These are phyloP conservation scores for Lobophora halterata DNA, from an alignment of 2,888 invertebrate genomes.

Conservation along the genomic window DNA sequence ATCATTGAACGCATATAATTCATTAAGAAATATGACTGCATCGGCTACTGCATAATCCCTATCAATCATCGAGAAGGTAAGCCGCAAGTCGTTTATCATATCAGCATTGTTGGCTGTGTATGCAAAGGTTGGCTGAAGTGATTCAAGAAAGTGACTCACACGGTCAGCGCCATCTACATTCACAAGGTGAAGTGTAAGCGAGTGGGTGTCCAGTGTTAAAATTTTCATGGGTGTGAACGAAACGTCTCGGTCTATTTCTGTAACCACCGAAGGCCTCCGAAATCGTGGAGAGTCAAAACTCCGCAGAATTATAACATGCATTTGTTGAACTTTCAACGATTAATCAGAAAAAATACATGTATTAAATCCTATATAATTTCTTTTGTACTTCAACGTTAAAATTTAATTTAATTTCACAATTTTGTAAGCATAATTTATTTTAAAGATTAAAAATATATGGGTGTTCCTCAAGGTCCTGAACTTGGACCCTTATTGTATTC, in stretches of 20 bases:
- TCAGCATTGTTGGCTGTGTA: constrained; percentile 32
- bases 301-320: constrained; percentile 56
- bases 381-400: constrained; percentile 10
- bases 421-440: background rate
- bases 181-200: constrained; percentile 75
- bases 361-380: constrained; percentile 51
- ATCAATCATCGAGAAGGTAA: constrained; percentile 26
- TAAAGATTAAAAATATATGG: constrained; percentile 20
- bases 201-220: constrained; percentile 73
- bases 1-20: background rate
- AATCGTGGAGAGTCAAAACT: constrained; percentile 44
- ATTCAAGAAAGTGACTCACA: constrained; percentile 56
- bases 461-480: constrained; percentile 28
- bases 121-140: constrained; percentile 35
- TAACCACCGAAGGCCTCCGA: constrained; percentile 64
- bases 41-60: constrained; percentile 2
- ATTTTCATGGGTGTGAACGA: constrained; percentile 75
- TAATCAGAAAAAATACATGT: too few relatives aligned
- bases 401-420: background rate
- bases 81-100: constrained; percentile 41
- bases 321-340: constrained; percentile 54
- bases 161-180: constrained; percentile 74
- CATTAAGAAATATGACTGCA: background rate
- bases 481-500: constrained; percentile 18
- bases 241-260: constrained; percentile 75